Evolutionary conservation across 2,888 invertebrate species (phyloP), one percentile per base, ranked within the genome.

Genomic region (Pristionchus arcanus): DNA sequence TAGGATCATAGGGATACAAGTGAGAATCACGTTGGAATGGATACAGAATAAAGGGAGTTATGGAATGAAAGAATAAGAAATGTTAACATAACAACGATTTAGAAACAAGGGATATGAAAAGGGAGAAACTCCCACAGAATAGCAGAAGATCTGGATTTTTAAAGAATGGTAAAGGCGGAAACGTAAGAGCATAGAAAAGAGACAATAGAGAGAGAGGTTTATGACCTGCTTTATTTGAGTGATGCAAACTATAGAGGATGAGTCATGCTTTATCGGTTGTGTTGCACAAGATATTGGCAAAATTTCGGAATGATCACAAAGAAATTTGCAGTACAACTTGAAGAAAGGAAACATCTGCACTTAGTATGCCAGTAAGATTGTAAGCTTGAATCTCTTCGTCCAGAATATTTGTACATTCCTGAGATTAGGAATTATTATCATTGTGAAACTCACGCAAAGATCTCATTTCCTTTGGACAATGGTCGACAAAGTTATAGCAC

Each of bases 321-420:
- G 37, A 37, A 21, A 74, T 74, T 25, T 34, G 74, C 0, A 74
- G 34, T 1, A 74, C 74, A 74, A 74, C 25, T 37, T 74, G 37
- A 0, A 74, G 37, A 25, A 74, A 74, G 37, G 74, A 37, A 25
- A 37, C 31, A 83, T 83, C 83, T 4, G 49, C 49, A 53, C 5
- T 53, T 25, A 83, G 31, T n/a, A 83, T n/a, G 3, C 55, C 83
- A 19, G 55, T 53, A 21, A 83, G 53, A 31, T 83, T 83, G 55
- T 83, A 83, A 7, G 55, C 83, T 83, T 83, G 83, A 15, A 83
- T 19, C 15, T 83, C 83, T 53, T 83, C 49, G 28, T 28, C 53
- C 53, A 83, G n/a, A 7, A 83, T 15, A 53, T 49, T 53, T 19
- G 49, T 83, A 11, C 53, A n/a, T n/a, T 83, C 83, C 83, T 74